Percentiles rank a stretch among this genome's conserved stretches.
Evolutionary conservation across 2,113 vertebrate species (phyloP).

Genomic region (Psittacara wagleri): DNA sequence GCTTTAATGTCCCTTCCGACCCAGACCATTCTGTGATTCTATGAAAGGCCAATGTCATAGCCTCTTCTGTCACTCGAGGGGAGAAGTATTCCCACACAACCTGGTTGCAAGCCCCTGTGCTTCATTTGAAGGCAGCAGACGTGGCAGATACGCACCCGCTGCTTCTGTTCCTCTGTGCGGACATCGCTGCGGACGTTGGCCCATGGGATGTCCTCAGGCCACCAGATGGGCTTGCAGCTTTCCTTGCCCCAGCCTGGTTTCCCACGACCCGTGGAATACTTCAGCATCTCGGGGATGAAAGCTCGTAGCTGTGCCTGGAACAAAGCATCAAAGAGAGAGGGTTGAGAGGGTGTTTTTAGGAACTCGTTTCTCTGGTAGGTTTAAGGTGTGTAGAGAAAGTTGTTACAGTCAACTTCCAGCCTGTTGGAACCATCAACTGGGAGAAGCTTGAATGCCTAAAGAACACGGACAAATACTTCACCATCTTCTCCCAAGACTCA

Average conservation of each 20-base stretch:
- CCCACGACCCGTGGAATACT: conserved; percentile 95
- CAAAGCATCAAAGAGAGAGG: neutral
- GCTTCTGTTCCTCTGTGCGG: conserved; percentile 96
- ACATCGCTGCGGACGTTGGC: conserved; percentile 98
- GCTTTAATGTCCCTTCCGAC: neutral
- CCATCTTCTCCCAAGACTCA: neutral
- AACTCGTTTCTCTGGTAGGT: accelerated
- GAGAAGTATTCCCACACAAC: neutral
- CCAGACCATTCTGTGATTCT: neutral
- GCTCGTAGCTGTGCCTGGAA: conserved; percentile 93
- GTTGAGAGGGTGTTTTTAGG: neutral
- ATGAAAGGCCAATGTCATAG: accelerated
- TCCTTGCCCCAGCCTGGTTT: conserved; percentile 99
- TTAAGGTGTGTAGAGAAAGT: accelerated
- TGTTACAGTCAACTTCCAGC: neutral
- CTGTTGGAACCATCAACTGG: neutral
- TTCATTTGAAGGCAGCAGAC: accelerated
- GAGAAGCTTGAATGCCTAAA: neutral
- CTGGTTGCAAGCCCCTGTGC: accelerated
- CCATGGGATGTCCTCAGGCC: conserved; percentile 98
- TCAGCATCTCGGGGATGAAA: conserved; percentile 99
- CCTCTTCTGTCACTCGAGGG: neutral
- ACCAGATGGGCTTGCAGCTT: conserved; percentile 97
- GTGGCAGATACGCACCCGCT: conserved; percentile 77
- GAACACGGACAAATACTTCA: neutral